A percentile compares a stretch with the other conserved stretches of the same genome.
These are phyloP conservation scores for Garra rufa DNA, from an alignment of 2,113 vertebrate species.

Conservation along the genomic window DNA sequence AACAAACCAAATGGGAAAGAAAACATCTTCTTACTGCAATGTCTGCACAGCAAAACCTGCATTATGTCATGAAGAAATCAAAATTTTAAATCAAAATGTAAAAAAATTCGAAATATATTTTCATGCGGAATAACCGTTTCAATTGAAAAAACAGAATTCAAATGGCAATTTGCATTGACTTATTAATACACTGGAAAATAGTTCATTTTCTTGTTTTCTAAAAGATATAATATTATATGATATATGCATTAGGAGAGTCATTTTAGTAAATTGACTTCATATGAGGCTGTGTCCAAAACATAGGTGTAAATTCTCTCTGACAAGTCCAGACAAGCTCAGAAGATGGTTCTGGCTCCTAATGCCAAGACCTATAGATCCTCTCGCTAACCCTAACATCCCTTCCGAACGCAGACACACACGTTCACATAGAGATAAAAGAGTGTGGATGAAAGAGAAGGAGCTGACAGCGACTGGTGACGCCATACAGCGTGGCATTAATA, in stretches of 20 bases:
- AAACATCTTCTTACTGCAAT: background rate
- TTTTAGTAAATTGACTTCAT: background rate
- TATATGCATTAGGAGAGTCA: too few relatives aligned
- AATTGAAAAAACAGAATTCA: too few relatives aligned
- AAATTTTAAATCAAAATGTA: background rate
- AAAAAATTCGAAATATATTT: background rate
- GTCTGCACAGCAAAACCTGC: background rate
- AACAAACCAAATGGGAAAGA: background rate
- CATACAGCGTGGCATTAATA: constrained; percentile 28
- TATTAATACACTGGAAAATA: too few relatives aligned
- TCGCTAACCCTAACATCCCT: constrained; percentile 53
- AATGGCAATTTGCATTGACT: too few relatives aligned
- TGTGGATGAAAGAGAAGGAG: background rate
- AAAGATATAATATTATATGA: too few relatives aligned
- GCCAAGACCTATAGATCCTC: constrained; percentile 66
- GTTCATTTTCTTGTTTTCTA: too few relatives aligned
- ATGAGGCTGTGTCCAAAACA: constrained; percentile 53
- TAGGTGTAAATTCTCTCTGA: constrained; percentile 64
- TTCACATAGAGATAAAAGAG: background rate
- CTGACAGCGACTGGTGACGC: background rate
- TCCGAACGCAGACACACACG: background rate
- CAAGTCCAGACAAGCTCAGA: constrained; percentile 65
- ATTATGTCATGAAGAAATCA: background rate
- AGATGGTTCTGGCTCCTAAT: constrained; percentile 55
- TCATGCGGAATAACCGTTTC: background rate